Evolutionary conservation across 2,888 invertebrate species (phyloP), one percentile per base, ranked within the genome.

Genomic region (Drosophila austrosaltans): DNA sequence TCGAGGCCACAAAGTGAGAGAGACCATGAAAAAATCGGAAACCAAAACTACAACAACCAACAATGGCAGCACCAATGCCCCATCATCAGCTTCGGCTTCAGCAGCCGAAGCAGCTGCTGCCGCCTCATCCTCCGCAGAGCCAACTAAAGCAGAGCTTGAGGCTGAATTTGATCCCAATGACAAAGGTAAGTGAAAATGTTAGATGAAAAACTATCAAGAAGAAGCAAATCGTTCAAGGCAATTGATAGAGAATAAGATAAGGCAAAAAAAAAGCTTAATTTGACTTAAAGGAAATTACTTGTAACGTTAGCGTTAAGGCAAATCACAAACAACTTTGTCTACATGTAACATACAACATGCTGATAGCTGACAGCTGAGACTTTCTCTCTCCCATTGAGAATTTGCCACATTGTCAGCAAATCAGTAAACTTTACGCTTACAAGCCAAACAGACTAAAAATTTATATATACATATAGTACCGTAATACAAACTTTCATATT

Each of bases 131-230:
- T 81, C 84, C 53, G 82, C 76, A 75, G 94, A 94, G 87, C 95
- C 95, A 32, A 94, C 95, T 82, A 94, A 93, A 93, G 95, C 95
- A 76, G 95, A 96, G 91, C 93, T 96, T 77, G 96, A 96, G 92
- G 95, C 95, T 39, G 96, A 97, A 93, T 96, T 96, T 93, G 93
- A 95, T 82, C 94, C 95, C 80, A 96, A 96, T 92, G 96, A 96
- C 93, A 95, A 95, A 94, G 96, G 97, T 96, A 90, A 90, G 90
- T 76, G 58, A 42, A 30, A 30, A 30, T 5, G 30, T 16, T 16
- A 16, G 30, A 30, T 30, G 5, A 6, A 30, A 42, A n/a, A 42
- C 42, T 42, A n/a, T 36, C 8, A 8, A 2, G 8, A 36, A 32
- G 1, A 36, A 7, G 16, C 1, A 6, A 42, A 16, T 5, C 16